Conservation (phyloP, 2,113 vertebrate genomes). For the Sinocyclocheilus maitianheensis region DNA sequence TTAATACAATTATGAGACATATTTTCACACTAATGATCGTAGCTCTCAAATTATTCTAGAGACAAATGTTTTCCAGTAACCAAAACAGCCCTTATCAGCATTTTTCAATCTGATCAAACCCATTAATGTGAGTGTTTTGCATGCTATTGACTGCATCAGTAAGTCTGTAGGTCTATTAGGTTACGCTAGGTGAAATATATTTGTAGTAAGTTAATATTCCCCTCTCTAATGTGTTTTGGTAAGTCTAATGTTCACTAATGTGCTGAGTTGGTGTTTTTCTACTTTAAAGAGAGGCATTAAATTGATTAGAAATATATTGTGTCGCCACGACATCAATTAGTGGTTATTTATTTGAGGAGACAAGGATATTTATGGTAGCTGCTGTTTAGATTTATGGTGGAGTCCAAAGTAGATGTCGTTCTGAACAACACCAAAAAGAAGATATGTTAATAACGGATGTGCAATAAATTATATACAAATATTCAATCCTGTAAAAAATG, state of each 20-base stretch:
- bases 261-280: constrained; percentile 38
- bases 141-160: constrained; percentile 35
- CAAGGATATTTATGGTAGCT: neutral
- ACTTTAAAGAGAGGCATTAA: constrained; percentile 33
- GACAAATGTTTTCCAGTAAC: constrained; percentile 37
- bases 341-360: constrained; percentile 26
- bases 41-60: constrained; percentile 2
- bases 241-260: constrained; percentile 29
- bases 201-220: constrained; percentile 34
- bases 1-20: constrained; percentile 38
- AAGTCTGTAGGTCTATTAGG: constrained; percentile 32
- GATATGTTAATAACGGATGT: neutral
- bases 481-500: neutral
- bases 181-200: constrained; percentile 44
- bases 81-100: constrained; percentile 28
- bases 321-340: constrained; percentile 34
- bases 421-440: neutral
- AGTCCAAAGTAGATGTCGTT: neutral
- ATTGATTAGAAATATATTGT: constrained; percentile 44
- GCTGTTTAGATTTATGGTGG: neutral
- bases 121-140: constrained; percentile 37
- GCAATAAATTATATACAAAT: neutral
- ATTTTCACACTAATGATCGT: constrained; percentile 38
- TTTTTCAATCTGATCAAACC: constrained; percentile 42
- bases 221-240: constrained; percentile 21